Evolutionary conservation across 2,888 invertebrate genomes (phyloP), one percentile per base, ranked within the genome.

Genomic region (Mellilla xanthometata): DNA sequence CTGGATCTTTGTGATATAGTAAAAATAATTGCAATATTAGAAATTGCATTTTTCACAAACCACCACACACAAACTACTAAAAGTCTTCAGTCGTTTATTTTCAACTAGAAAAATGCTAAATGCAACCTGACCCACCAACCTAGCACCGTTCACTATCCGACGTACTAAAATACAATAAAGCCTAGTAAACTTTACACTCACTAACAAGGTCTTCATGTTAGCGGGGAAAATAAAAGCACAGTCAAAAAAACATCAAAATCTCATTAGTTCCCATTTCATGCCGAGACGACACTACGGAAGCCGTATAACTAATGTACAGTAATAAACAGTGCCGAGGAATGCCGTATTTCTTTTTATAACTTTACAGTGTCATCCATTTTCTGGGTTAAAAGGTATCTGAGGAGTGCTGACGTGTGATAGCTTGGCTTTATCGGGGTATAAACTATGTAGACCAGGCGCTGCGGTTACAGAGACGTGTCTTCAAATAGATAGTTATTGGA

Each of bases 221-320:
- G 77, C 65, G 69, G 74, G 75, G 72, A 85, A 87, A 87, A 87
- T 87, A 89, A 89, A 83, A 83, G 78, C 78, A 81, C 85, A 87
- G 89, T 89, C 88, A 89, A 89, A 89, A 88, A 88, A 89, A 88
- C 89, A 89, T 89, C 89, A 89, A 88, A 89, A 88, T 83, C 88
- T 89, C 89, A 89, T 89, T 89, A 89, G 89, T 89, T 88, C 82
- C 80, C 86, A 83, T 88, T 89, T 82, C 87, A 85, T 83, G 81
- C 81, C 84, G 81, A 77, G 81, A 81, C 84, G 89, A 86, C 88
- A 86, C 85, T 86, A 85, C 85, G 89, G 88, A 88, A 82, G 81
- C 87, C 76, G 84, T 89, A 89, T 89, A 89, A 88, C 88, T 88
- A 89, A 89, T 89, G 89, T 86, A 83, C 82, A 68, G 87, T 76